Evolutionary conservation across 2,113 vertebrate species (phyloP).

Genomic region (Dasyornis broadbenti): DNA sequence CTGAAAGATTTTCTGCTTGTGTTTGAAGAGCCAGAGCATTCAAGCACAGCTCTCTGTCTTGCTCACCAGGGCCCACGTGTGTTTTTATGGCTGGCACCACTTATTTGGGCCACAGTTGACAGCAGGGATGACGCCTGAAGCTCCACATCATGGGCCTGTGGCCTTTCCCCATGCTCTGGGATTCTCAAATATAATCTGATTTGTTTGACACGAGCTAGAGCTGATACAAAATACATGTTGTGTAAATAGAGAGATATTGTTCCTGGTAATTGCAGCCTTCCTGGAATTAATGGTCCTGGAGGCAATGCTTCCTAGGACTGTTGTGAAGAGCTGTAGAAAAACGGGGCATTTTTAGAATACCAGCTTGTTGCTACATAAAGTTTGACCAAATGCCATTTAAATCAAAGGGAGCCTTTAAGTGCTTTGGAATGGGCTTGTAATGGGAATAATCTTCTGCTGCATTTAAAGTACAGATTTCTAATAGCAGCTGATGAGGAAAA

Average conservation of each 20-base stretch:
- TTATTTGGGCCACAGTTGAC: not conserved
- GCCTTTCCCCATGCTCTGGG: not conserved
- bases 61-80: not conserved
- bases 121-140: not conserved
- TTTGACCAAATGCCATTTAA: conserved; percentile 29
- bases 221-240: not conserved
- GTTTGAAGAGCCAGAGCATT: not conserved
- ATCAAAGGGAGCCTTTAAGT: not conserved
- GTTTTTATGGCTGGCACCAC: not conserved
- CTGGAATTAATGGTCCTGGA: conserved; percentile 19
- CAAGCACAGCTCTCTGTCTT: not conserved
- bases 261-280: conserved; percentile 1
- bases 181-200: not conserved
- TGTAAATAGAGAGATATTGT: conserved; percentile 1
- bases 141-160: not conserved
- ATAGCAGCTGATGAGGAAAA: not conserved
- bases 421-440: not conserved
- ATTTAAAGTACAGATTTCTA: not conserved
- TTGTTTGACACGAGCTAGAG: not conserved
- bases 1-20: not conserved
- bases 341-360: not conserved
- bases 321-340: not conserved
- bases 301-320: not conserved
- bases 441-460: not conserved
- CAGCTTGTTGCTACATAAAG: not conserved